phyloP scores from a whole-genome alignment of 1,140 invertebrate species.

The Melitaea cinxia region DNA sequence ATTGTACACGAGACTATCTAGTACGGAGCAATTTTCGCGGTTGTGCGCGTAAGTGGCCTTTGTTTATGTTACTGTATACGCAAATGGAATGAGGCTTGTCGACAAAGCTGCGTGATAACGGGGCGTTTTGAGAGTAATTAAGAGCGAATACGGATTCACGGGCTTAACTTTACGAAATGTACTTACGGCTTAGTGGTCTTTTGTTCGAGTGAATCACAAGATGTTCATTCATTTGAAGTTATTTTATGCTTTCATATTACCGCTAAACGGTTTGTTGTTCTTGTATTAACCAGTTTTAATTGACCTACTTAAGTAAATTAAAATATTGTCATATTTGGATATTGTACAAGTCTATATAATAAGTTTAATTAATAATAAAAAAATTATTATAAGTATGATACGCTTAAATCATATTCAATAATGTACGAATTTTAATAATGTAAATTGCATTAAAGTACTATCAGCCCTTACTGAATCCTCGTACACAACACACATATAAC shows the following conservation, averaged over 20 bases:
- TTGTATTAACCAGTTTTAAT: neutral
- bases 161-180: slow-evolving; percentile 53
- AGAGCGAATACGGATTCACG: slow-evolving; percentile 62
- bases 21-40: slow-evolving; percentile 49
- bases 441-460: no score
- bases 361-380: no score
- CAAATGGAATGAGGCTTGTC: slow-evolving; percentile 68
- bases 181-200: slow-evolving; percentile 41
- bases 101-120: slow-evolving; percentile 64
- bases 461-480: no score
- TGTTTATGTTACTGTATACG: slow-evolving; percentile 70
- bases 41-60: slow-evolving; percentile 43
- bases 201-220: slow-evolving; percentile 10
- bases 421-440: no score
- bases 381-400: no score
- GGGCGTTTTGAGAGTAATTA: slow-evolving; percentile 76
- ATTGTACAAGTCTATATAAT: no score
- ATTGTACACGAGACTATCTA: slow-evolving; percentile 33
- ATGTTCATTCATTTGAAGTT: neutral
- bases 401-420: no score
- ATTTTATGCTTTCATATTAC: neutral
- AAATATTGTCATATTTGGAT: no score
- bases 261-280: neutral
- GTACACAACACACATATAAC: no score
- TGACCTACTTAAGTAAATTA: neutral